Conservation (phyloP, 2,888 invertebrate genomes). For the Drosophila koepferae region DNA sequence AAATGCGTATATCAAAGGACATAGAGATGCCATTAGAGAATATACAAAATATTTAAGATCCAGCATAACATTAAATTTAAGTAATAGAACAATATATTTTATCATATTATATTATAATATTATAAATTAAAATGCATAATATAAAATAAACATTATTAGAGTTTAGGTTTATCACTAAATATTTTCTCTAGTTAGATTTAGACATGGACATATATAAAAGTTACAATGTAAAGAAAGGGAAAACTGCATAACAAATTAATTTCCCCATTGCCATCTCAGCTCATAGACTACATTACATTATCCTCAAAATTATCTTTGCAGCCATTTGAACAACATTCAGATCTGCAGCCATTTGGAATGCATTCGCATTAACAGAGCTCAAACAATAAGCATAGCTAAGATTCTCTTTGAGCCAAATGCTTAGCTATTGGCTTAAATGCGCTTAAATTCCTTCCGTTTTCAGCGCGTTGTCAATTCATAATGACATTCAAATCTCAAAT, state of each 20-base stretch:
- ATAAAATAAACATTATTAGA: no score
- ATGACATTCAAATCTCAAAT: slow-evolving; percentile 17
- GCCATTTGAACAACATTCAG: not conserved
- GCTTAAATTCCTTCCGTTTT: not conserved
- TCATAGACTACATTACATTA: no score
- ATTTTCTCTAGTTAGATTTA: no score
- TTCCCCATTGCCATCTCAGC: not conserved
- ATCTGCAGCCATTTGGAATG: not conserved
- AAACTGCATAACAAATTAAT: no score
- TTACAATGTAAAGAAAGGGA: no score
- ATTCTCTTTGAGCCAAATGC: not conserved
- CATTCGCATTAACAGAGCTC: not conserved
- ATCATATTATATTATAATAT: no score
- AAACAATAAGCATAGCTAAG: not conserved
- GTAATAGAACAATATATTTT: no score
- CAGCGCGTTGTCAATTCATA: not conserved
- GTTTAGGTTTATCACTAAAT: no score
- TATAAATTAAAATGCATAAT: no score
- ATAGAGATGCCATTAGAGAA: not conserved
- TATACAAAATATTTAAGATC: not conserved
- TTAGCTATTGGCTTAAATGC: not conserved
- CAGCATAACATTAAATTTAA: not conserved
- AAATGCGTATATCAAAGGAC: not conserved
- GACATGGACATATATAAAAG: no score
- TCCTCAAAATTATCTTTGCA: not conserved